Evolutionary conservation across 2,797 vertebrate species (phyloP).

Genomic region (Petrocephalus schoutedeni): DNA sequence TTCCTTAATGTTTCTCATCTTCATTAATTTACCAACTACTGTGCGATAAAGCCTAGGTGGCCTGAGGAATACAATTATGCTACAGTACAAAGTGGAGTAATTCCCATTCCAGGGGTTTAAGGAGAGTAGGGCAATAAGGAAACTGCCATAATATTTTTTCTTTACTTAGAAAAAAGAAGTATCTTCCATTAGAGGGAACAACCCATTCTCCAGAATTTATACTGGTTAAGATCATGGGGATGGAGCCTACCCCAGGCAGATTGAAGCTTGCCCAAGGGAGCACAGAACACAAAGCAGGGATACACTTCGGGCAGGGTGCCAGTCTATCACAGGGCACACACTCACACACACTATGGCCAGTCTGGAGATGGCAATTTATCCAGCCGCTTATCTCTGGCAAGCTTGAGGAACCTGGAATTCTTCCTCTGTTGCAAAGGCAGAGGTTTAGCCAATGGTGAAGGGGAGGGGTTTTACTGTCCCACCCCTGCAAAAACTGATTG

Average conservation of each 20-base stretch:
- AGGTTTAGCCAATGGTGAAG: not conserved
- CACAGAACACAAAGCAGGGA: not conserved
- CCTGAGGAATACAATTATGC: not conserved
- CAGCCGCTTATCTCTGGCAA: not conserved
- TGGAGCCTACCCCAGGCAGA: not conserved
- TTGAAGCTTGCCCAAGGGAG: not conserved
- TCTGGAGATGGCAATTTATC: not conserved
- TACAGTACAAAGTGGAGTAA: not conserved
- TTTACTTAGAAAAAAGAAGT: not conserved
- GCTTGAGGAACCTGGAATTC: not conserved
- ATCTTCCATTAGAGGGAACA: not conserved
- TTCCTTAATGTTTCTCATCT: not conserved
- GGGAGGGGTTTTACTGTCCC: not conserved
- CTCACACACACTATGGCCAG: not conserved
- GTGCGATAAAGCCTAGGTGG: not conserved
- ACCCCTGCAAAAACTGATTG: not conserved
- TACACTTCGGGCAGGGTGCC: not conserved
- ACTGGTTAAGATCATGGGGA: not conserved
- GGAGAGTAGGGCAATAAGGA: not conserved
- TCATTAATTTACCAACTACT: slow-evolving; percentile 9
- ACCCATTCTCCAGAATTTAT: not conserved
- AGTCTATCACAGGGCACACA: not conserved
- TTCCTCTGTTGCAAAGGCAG: not conserved
- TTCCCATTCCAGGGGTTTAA: not conserved
- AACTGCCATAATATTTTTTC: not conserved